These are phyloP conservation scores for Mercenaria mercenaria DNA, from an alignment of 1,140 invertebrate genomes.

Conservation along the genomic window DNA sequence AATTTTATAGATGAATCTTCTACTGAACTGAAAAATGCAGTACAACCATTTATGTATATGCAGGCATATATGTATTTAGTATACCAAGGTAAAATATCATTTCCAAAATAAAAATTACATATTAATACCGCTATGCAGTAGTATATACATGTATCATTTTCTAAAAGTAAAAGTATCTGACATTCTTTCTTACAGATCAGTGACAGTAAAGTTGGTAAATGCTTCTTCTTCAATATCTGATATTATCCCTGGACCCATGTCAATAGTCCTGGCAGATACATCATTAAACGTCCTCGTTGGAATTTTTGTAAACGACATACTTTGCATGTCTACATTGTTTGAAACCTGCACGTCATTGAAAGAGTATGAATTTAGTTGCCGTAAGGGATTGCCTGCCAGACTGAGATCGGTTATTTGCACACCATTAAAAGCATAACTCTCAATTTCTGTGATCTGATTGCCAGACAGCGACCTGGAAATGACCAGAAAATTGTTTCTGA, in stretches of 20 bases:
- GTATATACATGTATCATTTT: no score
- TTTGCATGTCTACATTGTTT: background rate
- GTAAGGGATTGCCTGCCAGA: slow-evolving; percentile 10
- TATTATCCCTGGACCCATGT: background rate
- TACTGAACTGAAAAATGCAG: no score
- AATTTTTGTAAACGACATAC: background rate
- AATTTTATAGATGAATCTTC: no score
- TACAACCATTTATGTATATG: no score
- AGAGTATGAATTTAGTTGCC: background rate
- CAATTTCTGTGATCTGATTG: slow-evolving; percentile 29
- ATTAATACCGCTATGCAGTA: no score
- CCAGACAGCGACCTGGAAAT: background rate
- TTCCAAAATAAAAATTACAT: no score
- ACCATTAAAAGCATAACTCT: background rate
- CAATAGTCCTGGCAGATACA: background rate
- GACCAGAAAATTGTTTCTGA: no score
- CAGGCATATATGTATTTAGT: no score
- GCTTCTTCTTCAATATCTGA: background rate
- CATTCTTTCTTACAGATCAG: background rate
- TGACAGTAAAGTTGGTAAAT: background rate
- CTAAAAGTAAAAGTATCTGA: no score
- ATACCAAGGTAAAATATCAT: no score
- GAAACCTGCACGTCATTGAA: background rate
- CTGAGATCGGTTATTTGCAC: background rate
- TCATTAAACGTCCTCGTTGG: background rate